Evolutionary conservation across 2,888 invertebrate species (phyloP).

Genomic region (Alcis repandata): DNA sequence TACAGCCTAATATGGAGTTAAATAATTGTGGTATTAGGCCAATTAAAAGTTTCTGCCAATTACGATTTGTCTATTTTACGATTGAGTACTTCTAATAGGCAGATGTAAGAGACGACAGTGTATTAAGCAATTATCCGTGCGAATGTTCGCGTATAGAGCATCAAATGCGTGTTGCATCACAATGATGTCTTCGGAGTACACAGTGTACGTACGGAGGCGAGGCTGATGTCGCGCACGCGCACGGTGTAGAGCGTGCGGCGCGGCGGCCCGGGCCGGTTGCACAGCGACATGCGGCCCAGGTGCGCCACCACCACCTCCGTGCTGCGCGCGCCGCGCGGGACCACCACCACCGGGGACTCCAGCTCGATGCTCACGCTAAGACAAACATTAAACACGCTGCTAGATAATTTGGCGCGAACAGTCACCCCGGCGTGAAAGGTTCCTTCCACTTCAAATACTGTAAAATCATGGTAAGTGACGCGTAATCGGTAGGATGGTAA

Average conservation of each 20-base stretch:
- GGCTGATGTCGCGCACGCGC: conserved; percentile 94
- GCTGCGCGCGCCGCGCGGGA: conserved; percentile 93
- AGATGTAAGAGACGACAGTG: too few species aligned
- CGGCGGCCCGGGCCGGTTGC: conserved; percentile 76
- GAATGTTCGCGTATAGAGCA: not conserved
- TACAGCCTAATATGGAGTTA: too few species aligned
- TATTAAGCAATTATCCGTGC: too few species aligned
- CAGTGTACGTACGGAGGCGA: conserved; percentile 89
- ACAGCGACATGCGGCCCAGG: conserved; percentile 93
- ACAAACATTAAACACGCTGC: not conserved
- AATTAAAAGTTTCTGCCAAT: too few species aligned
- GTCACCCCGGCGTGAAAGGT: not conserved
- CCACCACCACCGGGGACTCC: conserved; percentile 96
- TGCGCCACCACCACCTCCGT: conserved; percentile 95
- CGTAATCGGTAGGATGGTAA: too few species aligned
- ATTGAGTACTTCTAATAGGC: too few species aligned
- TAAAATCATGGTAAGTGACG: too few species aligned
- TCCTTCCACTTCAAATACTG: not conserved
- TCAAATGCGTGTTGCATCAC: too few species aligned
- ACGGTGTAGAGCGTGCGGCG: conserved; percentile 85
- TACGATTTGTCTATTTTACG: too few species aligned
- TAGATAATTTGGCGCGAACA: not conserved
- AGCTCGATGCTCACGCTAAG: conserved; percentile 91
- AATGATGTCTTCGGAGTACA: too few species aligned
- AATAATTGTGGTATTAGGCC: too few species aligned